phyloP scores from a whole-genome alignment of 2,797 vertebrate genomes.

The Rhabdomys pumilio region DNA sequence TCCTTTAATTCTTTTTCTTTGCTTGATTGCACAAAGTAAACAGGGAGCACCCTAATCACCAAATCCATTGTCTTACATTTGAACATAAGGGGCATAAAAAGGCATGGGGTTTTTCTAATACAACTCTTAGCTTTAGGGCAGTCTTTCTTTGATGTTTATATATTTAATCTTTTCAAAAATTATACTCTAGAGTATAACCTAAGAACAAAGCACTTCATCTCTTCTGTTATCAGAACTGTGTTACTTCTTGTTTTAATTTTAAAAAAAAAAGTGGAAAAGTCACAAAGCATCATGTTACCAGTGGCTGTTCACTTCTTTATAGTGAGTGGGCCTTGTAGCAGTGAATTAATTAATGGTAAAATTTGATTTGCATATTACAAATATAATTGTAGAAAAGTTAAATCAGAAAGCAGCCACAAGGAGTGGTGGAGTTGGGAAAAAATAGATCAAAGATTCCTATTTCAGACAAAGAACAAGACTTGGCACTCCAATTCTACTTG shows the following conservation, averaged over 20 bases:
- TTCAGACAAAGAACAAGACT: slow-evolving; percentile 63
- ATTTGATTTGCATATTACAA: slow-evolving; percentile 73
- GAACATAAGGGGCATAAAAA: slow-evolving; percentile 66
- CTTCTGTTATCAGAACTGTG: slow-evolving; percentile 76
- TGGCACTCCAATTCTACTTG: slow-evolving; percentile 66
- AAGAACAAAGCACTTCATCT: slow-evolving; percentile 83
- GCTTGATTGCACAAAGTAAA: slow-evolving; percentile 64
- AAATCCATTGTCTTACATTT: slow-evolving; percentile 76
- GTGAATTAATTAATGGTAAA: slow-evolving; percentile 81
- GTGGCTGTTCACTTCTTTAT: slow-evolving; percentile 77
- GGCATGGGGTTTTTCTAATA: slow-evolving; percentile 69
- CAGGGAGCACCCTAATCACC: slow-evolving; percentile 63
- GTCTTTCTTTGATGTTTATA: slow-evolving; percentile 83
- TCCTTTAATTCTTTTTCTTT: slow-evolving; percentile 72
- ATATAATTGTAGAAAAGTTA: slow-evolving; percentile 76
- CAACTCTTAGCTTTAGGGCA: slow-evolving; percentile 76
- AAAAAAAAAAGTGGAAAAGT: slow-evolving; percentile 74
- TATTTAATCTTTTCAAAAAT: slow-evolving; percentile 80
- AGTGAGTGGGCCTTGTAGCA: slow-evolving; percentile 74
- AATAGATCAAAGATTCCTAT: slow-evolving; percentile 38
- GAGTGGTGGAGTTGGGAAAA: slow-evolving; percentile 49
- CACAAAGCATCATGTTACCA: slow-evolving; percentile 79
- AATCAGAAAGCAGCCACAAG: slow-evolving; percentile 61
- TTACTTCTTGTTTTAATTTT: slow-evolving; percentile 82
- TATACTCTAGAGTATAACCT: slow-evolving; percentile 77